Conservation (phyloP, 2,888 invertebrate genomes). For the Plagodis dolabraria region DNA sequence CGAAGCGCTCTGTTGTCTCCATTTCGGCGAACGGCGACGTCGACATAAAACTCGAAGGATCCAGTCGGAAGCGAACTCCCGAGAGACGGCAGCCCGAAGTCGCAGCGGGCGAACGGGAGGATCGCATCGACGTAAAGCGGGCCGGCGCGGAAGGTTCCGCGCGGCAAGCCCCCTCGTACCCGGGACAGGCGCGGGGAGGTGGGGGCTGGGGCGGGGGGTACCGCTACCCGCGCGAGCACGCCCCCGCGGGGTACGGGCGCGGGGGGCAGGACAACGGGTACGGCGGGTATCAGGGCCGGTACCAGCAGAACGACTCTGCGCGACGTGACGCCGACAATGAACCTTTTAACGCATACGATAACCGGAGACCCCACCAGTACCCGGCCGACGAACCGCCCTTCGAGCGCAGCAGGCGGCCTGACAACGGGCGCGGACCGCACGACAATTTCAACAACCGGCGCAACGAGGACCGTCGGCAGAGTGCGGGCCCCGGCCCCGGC, state of each 20-base stretch:
- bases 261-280: conserved; percentile 3
- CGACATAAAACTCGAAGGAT: conserved; percentile 71
- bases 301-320: conserved; percentile 40
- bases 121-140: conserved; percentile 47
- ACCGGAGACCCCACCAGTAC: conserved; percentile 57
- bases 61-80: neutral
- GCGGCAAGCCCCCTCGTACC: conserved; percentile 86
- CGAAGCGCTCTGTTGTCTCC: conserved; percentile 85
- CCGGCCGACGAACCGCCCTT: conserved; percentile 49
- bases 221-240: conserved; percentile 40
- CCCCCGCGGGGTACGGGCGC: conserved; percentile 40
- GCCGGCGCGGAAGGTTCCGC: conserved; percentile 53
- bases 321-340: conserved; percentile 50
- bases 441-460: conserved; percentile 35
- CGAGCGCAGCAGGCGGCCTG: conserved; percentile 41
- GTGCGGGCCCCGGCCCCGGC: conserved; percentile 16
- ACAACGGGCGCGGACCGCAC: conserved; percentile 10
- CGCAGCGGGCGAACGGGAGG: neutral
- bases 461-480: conserved; percentile 15
- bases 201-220: conserved; percentile 78
- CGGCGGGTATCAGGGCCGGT: conserved; percentile 7
- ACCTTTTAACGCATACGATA: conserved; percentile 50
- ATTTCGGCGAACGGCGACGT: conserved; percentile 87
- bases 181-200: conserved; percentile 83
- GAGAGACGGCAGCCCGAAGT: conserved; percentile 28